These are phyloP conservation scores for Drosophila burlai DNA, from an alignment of 1,140 invertebrate genomes.

Conservation along the genomic window DNA sequence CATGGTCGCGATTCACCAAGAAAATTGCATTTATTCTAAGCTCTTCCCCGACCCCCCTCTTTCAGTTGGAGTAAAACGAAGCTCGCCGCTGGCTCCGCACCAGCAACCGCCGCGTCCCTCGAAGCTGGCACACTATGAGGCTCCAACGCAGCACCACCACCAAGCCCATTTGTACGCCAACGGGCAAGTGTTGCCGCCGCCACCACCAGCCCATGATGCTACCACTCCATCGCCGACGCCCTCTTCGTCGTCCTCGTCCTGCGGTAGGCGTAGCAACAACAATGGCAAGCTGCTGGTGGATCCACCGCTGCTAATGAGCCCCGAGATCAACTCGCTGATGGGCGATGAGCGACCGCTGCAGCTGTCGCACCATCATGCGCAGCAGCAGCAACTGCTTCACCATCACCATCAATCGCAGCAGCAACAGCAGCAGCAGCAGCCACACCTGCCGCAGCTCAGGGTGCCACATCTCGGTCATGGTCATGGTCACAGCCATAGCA, in stretches of 20 bases:
- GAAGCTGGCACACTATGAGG: constrained; percentile 77
- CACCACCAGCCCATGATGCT: constrained; percentile 63
- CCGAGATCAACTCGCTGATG: constrained; percentile 84
- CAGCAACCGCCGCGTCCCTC: constrained; percentile 75
- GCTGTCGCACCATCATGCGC: constrained; percentile 57
- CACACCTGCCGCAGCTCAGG: constrained; percentile 30
- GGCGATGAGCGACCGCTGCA: constrained; percentile 74
- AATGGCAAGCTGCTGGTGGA: constrained; percentile 66
- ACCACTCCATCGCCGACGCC: constrained; percentile 68
- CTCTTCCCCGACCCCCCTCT: not conserved
- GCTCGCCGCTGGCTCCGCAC: constrained; percentile 74
- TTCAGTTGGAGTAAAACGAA: constrained; percentile 78
- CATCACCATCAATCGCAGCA: constrained; percentile 44
- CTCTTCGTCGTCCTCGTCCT: constrained; percentile 64
- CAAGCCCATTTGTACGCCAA: constrained; percentile 53
- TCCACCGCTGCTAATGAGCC: constrained; percentile 81
- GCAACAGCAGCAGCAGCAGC: constrained; percentile 21
- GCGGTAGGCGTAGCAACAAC: constrained; percentile 57
- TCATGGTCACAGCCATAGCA: constrained; percentile 54
- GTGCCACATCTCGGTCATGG: constrained; percentile 51
- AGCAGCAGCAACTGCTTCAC: constrained; percentile 35
- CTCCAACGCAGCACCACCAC: constrained; percentile 31
- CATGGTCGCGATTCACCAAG: not conserved
- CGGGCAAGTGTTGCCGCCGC: constrained; percentile 57
- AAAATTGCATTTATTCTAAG: not conserved